Base-by-base conservation (phyloP, 1,140 invertebrate species). In the Cydia amplana region DNA sequence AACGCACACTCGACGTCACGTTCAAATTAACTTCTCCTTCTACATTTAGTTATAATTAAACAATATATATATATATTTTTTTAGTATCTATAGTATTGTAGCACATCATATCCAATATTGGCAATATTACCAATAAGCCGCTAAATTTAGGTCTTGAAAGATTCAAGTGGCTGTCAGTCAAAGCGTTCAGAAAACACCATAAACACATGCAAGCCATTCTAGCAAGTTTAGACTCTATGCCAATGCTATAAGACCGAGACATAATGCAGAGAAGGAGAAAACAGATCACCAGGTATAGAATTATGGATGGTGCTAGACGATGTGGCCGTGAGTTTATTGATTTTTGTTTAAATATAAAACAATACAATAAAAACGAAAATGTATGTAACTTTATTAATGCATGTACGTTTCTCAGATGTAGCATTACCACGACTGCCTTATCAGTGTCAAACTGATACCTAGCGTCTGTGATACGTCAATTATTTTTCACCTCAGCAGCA, bases 251-350 rank as follows among this genome's bases (percentile, higher is more conserved):
- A 60, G 20, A 60, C 10, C 7, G 9, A 60, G 55, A 60, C 4
- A 23, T 1, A 23, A 23, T 60, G 55, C 18, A 60, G 16, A 49
- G 46, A 4, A 36, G 7, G 55, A 23, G 20, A 60, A 55, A 18
- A 60, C 23, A 23, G 55, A 60, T 60, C 55, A 23, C 9, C n/a
- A 23, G 6, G 1, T 60, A 23, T n/a, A n/a, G n/a, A n/a, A n/a
- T n/a, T n/a, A n/a, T 60, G 55, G 55, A 55, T 18, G 4, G 55
- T 60, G 55, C 55, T 60, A 20, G 55, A 60, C 20, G 55, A 60
- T 60, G n/a, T 18, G n/a, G n/a, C 46, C 14, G 0, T 55, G 51
- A 18, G 51, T 55, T 16, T 51, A 51, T 55, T 55, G 4, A 55
- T n/a, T 20, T 55, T n/a, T 18, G 7, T 55, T 43, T 16, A n/a